Base-by-base conservation (phyloP, 2,113 vertebrate species). In the Galbula dea region DNA sequence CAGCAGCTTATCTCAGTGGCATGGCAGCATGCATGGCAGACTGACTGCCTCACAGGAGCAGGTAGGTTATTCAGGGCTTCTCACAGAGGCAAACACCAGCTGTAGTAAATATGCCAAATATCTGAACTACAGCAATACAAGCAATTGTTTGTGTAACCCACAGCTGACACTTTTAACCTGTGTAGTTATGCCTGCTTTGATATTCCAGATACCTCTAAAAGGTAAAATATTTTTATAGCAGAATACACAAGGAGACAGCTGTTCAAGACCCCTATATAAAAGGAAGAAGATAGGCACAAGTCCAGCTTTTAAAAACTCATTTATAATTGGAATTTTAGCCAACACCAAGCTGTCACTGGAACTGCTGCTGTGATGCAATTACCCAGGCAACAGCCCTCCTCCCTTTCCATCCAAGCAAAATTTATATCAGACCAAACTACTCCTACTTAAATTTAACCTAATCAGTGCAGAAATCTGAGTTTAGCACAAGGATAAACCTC, bases 61-160 rank as follows among this genome's bases (percentile, higher is more conserved):
- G 20, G 34, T 8, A 29, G 29, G 66, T 58, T 46, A 85, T 34
- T 27, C 32, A 69, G 37, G 82, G 26, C 59, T 85, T 1, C 1
- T 57, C 73, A 48, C 2, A 62, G 45, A 24, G 24, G 30, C 43
- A 74, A 80, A 81, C 36, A 76, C 36, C 80, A 89, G 61, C 82
- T 83, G 54, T 13, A 76, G 43, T 41, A 91, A 86, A 30, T 55
- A 83, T 21, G 20, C 46, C 23, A 85, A 62, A 49, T 55, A 85
- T 66, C 36, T 57, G 55, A 95, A 83, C 26, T 79, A 62, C 82
- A 77, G 55, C 9, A 86, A 88, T 65, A 71, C 34, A 65, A 26
- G n/a, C 37, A 41, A 68, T 9, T 96, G 71, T 83, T 95, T 91
- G 46, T 66, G 51, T 86, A 89, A 94, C 79, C 75, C 71, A 23